A percentile compares a stretch with the other conserved stretches of the same genome.
Evolutionary conservation across 2,888 invertebrate species (phyloP).

Genomic region (Eupithecia pulchellata): DNA sequence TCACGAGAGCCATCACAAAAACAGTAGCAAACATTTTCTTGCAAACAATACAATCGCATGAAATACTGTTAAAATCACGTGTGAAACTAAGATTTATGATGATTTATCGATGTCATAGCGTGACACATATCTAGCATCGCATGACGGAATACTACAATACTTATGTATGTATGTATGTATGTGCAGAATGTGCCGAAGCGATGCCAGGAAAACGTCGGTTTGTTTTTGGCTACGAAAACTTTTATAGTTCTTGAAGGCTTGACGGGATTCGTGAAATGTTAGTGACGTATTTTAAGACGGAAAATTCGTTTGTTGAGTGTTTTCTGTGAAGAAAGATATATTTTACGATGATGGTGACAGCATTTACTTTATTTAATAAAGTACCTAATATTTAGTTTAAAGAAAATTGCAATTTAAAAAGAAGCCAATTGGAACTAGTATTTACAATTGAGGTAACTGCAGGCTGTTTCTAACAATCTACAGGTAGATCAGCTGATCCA

Average conservation of each 20-base stretch:
- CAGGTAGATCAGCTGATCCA: no score
- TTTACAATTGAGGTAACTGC: no score
- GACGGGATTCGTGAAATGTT: conserved; percentile 18
- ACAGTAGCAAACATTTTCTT: neutral
- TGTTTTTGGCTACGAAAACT: conserved; percentile 8
- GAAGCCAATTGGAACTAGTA: no score
- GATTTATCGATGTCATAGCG: conserved; percentile 5
- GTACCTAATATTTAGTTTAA: no score
- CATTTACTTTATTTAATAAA: no score
- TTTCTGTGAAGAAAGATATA: neutral
- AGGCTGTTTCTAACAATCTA: no score
- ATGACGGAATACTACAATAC: conserved; percentile 18
- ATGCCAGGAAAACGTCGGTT: conserved; percentile 29
- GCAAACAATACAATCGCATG: neutral
- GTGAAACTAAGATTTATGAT: conserved; percentile 4
- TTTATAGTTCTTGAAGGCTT: conserved; percentile 14
- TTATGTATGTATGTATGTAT: no score
- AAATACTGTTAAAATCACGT: conserved; percentile 5
- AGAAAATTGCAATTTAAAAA: no score
- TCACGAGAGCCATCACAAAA: neutral
- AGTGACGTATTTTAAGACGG: conserved; percentile 21
- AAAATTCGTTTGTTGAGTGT: neutral
- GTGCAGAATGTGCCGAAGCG: conserved; percentile 23
- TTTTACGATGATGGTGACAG: no score
- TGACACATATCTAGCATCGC: conserved; percentile 3